These are phyloP conservation scores for Drosophila arizonae DNA, from an alignment of 1,140 invertebrate species.

Conservation along the genomic window DNA sequence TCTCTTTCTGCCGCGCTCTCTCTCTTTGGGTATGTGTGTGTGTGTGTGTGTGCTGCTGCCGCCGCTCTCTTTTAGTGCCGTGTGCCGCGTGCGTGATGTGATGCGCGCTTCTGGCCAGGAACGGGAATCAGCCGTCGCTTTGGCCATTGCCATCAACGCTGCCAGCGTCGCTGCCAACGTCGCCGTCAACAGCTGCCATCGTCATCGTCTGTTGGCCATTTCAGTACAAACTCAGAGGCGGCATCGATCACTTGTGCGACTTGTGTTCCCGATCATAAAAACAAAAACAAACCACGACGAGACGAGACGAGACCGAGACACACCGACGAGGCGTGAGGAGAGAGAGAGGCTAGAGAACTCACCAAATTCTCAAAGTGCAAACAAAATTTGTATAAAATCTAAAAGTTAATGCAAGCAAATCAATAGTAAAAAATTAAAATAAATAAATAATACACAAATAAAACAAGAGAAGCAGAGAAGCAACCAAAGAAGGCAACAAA, in stretches of 20 bases:
- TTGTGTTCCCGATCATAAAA: slow-evolving; percentile 50
- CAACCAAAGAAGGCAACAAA: slow-evolving; percentile 44
- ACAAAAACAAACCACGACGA: slow-evolving; percentile 15
- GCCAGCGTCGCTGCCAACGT: slow-evolving; percentile 12
- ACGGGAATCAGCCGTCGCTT: slow-evolving; percentile 37
- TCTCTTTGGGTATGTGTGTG: slow-evolving; percentile 8
- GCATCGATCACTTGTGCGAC: slow-evolving; percentile 80
- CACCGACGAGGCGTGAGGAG: slow-evolving; percentile 10
- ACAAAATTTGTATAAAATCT: background rate
- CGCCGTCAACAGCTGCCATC: slow-evolving; percentile 11
- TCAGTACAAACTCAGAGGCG: slow-evolving; percentile 82
- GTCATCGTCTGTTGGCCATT: slow-evolving; percentile 39
- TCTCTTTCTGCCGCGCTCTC: slow-evolving; percentile 2
- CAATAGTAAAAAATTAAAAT: slow-evolving; percentile 18
- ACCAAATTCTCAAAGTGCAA: slow-evolving; percentile 30
- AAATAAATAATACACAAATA: slow-evolving; percentile 25
- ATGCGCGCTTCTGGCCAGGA: slow-evolving; percentile 59
- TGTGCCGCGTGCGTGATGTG: slow-evolving; percentile 77
- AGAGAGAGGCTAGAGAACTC: slow-evolving; percentile 27
- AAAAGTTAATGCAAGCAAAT: slow-evolving; percentile 24
- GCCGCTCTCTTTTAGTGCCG: slow-evolving; percentile 53
- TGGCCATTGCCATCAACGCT: slow-evolving; percentile 2
- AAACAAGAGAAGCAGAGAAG: slow-evolving; percentile 22
- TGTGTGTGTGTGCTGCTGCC: slow-evolving; percentile 8
- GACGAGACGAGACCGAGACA: slow-evolving; percentile 15